Evolutionary conservation across 2,113 vertebrate genomes (phyloP).

Genomic region (Rafetus swinhoei): DNA sequence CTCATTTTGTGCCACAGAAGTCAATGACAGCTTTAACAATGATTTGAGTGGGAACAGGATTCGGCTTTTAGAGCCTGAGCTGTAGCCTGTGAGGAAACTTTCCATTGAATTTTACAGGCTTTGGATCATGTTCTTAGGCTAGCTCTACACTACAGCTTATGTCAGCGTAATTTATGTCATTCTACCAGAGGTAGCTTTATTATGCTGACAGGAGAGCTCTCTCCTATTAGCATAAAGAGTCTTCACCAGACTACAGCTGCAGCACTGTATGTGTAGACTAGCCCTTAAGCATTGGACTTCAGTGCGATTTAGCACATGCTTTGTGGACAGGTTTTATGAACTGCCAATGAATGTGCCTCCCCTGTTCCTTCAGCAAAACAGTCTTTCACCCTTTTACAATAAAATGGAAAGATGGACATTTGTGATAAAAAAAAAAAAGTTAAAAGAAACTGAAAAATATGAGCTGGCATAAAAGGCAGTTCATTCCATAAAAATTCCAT

Average conservation of each 20-base stretch:
- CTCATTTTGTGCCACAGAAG: background rate
- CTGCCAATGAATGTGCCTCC: background rate
- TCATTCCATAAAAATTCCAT: background rate
- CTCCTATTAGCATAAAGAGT: too few relatives aligned
- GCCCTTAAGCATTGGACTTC: background rate
- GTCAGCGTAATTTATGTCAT: too few relatives aligned
- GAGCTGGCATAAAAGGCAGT: background rate
- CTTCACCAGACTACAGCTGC: too few relatives aligned
- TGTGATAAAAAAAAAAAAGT: background rate
- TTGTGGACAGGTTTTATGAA: background rate
- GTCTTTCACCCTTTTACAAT: background rate
- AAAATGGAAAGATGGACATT: background rate
- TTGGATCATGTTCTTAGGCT: background rate
- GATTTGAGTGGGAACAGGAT: background rate
- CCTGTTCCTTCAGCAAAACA: background rate
- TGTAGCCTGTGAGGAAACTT: background rate
- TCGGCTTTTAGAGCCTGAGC: rapidly evolving
- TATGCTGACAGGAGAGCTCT: too few relatives aligned
- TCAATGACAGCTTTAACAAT: background rate
- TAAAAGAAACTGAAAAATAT: background rate
- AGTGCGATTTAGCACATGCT: background rate
- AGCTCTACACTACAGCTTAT: too few relatives aligned
- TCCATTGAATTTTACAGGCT: background rate
- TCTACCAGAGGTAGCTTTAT: too few relatives aligned
- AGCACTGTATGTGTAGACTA: too few relatives aligned